Percentiles rank a stretch among this genome's conserved stretches.
phyloP scores from a whole-genome alignment of 2,888 invertebrate species.

The Apocheima hispidaria region DNA sequence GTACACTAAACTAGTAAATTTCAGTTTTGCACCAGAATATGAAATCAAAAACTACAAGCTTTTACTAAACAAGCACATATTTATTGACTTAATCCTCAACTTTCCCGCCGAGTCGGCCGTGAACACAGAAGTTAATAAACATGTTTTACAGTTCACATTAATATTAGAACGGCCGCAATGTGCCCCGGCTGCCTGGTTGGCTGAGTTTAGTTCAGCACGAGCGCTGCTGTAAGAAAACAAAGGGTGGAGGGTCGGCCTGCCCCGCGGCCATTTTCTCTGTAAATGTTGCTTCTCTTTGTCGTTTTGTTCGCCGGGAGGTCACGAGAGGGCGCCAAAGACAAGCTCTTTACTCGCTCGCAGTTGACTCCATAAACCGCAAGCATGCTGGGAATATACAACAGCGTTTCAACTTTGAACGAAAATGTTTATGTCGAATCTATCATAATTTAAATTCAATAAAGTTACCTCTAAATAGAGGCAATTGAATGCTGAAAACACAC shows the following conservation, averaged over 20 bases:
- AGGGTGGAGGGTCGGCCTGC: conserved; percentile 72
- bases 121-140: conserved; percentile 55
- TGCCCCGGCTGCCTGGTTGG: conserved; percentile 55
- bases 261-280: conserved; percentile 78
- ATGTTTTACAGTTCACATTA: conserved; percentile 61
- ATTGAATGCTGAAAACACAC: neutral
- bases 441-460: neutral
- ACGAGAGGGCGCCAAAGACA: conserved; percentile 71
- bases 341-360: conserved; percentile 61
- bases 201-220: conserved; percentile 59
- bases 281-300: conserved; percentile 76
- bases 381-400: conserved; percentile 49
- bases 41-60: conserved; percentile 30
- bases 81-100: conserved; percentile 43
- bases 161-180: conserved; percentile 57
- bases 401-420: conserved; percentile 11
- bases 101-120: conserved; percentile 29
- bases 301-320: conserved; percentile 70
- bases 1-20: conserved; percentile 15
- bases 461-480: neutral
- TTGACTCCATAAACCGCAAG: conserved; percentile 72
- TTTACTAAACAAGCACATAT: conserved; percentile 37
- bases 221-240: conserved; percentile 73
- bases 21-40: conserved; percentile 14
- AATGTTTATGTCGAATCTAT: neutral